Conservation (phyloP, 2,113 vertebrate genomes). For the Sterna hirundo region DNA sequence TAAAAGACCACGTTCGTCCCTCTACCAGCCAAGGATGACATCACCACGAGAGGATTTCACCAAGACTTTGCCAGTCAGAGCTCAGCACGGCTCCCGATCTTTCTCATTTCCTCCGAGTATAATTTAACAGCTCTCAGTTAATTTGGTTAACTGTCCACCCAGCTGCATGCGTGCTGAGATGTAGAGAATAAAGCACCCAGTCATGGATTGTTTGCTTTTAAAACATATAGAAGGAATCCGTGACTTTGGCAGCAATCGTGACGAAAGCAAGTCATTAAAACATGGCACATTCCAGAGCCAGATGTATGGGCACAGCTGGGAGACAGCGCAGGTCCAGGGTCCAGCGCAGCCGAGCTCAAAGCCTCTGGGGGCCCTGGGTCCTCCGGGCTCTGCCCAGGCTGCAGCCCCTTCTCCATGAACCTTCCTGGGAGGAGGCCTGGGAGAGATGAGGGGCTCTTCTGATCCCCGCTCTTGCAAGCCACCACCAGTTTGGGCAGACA, state of each 20-base stretch:
- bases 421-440: not conserved
- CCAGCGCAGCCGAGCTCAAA: not conserved
- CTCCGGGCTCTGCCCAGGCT: not conserved
- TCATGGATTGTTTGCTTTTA: not conserved
- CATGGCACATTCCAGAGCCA: not conserved
- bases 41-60: not conserved
- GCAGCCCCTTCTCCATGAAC: fast-evolving
- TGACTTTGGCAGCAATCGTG: not conserved
- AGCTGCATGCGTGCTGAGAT: not conserved
- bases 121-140: not conserved
- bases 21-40: not conserved
- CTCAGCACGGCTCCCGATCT: not conserved
- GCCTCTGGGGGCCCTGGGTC: not conserved
- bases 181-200: not conserved
- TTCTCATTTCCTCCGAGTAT: not conserved
- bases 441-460: not conserved
- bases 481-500: not conserved
- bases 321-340: fast-evolving
- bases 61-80: not conserved
- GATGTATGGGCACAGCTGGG: not conserved
- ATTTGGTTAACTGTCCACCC: not conserved
- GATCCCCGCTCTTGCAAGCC: not conserved
- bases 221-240: not conserved
- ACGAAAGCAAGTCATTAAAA: not conserved
- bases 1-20: not conserved